Percentiles rank a stretch among this genome's conserved stretches.
These are phyloP conservation scores for Trypoxylus dichotomus DNA, from an alignment of 1,140 invertebrate species.

Conservation along the genomic window DNA sequence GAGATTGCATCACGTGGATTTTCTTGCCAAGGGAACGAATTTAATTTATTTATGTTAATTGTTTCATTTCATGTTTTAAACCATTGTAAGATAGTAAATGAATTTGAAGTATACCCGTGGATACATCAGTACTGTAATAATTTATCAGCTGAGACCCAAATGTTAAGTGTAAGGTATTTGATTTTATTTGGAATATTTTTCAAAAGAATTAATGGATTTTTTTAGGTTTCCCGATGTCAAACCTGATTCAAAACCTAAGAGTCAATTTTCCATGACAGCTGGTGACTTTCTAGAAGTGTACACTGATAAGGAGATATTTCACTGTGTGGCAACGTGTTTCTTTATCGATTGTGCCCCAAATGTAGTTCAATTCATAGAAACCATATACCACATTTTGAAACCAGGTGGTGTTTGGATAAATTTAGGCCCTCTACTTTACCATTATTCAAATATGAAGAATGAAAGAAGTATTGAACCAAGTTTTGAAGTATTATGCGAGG, in stretches of 20 bases:
- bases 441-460: conserved; percentile 81
- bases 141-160: conserved; percentile 78
- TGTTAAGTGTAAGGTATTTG: conserved; percentile 61
- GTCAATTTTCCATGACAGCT: conserved; percentile 92
- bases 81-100: conserved; percentile 64
- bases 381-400: conserved; percentile 89
- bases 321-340: conserved; percentile 95
- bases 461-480: conserved; percentile 94
- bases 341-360: conserved; percentile 98
- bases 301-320: conserved; percentile 69
- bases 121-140: conserved; percentile 93
- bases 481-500: conserved; percentile 79
- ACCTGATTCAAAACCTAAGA: conserved; percentile 67
- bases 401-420: conserved; percentile 89
- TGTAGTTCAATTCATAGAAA: conserved; percentile 92
- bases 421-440: conserved; percentile 92
- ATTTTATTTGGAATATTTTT: background rate
- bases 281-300: conserved; percentile 88
- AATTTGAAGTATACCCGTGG: conserved; percentile 85
- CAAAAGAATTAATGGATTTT: background rate
- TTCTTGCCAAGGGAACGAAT: conserved; percentile 95
- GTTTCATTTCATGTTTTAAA: conserved; percentile 95
- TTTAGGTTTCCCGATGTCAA: conserved; percentile 86
- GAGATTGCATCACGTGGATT: conserved; percentile 90
- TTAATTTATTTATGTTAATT: conserved; percentile 96